Percentiles rank a stretch among this genome's conserved stretches.
These are phyloP conservation scores for Platyrinchus mystaceus DNA, from an alignment of 2,797 vertebrate species.

Conservation along the genomic window DNA sequence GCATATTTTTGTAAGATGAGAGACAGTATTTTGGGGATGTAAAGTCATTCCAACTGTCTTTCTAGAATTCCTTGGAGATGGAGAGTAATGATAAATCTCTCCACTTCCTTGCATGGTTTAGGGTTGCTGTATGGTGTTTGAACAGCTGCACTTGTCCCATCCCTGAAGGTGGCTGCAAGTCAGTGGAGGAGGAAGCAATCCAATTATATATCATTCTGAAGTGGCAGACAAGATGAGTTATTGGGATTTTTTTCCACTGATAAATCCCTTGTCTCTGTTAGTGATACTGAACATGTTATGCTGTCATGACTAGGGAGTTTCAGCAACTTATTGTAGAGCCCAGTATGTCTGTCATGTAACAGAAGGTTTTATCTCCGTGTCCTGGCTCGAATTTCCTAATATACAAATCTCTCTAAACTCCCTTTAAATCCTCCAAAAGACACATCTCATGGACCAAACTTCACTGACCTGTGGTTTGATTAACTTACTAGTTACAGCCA, in stretches of 20 bases:
- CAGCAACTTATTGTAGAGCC: neutral
- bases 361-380: neutral
- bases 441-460: neutral
- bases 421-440: neutral
- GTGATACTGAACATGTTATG: neutral
- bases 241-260: neutral
- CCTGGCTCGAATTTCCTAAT: conserved; percentile 2
- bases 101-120: conserved; percentile 4
- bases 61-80: neutral
- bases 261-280: conserved; percentile 34
- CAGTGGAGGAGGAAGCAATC: neutral
- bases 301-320: conserved; percentile 5
- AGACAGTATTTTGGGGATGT: neutral
- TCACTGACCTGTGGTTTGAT: neutral
- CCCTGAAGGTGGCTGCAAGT: conserved; percentile 36
- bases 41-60: conserved; percentile 5
- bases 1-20: neutral
- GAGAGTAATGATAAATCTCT: conserved; percentile 6
- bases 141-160: conserved; percentile 45
- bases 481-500: neutral
- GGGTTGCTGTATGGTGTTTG: conserved; percentile 46
- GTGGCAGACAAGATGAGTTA: conserved; percentile 7
- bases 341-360: neutral
- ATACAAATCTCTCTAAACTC: neutral
- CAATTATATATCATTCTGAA: neutral